Base-by-base conservation (phyloP, 2,888 invertebrate genomes). In the Tillus elongatus region DNA sequence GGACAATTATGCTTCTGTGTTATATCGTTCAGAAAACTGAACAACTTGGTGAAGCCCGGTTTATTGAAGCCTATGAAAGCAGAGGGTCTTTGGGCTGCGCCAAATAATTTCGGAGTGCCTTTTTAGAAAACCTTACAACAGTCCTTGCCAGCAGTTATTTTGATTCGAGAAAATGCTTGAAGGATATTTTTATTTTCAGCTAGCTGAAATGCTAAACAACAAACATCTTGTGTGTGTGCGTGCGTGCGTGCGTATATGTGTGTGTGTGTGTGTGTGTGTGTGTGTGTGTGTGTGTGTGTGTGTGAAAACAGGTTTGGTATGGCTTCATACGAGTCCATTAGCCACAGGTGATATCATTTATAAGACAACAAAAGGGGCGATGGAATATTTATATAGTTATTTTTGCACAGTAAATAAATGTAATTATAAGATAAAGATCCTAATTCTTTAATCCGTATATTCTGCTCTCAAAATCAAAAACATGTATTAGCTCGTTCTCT, bases 1-100 rank as follows among this genome's bases (percentile, higher is more conserved):
- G 24, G 24, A 19, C n/a, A 19, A 19, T 19, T 19, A 19, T 19
- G 24, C n/a, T 19, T 19, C n/a, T 19, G 24, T n/a, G n/a, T 19
- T 19, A 19, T n/a, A 19, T 19, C 24, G 6, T 19, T 19, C n/a
- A 19, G 24, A n/a, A 19, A n/a, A 19, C n/a, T 19, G 24, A 19
- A 19, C 6, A 19, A 19, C 24, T 19, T 19, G 24, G 24, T 19
- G 24, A n/a, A 6, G n/a, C 6, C 24, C 6, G 24, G 24, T n/a
- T 6, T 19, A 19, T 19, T 19, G n/a, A n/a, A 6, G 6, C 24
- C n/a, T 19, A n/a, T n/a, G n/a, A 6, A n/a, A 19, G 24, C 24
- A n/a, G 24, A n/a, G 6, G n/a, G 24, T 8, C 24, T 19, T n/a
- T 19, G 24, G 24, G n/a, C 24, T 19, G 6, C 24, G 24, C 24